Percentiles rank a stretch among this genome's conserved stretches.
These are phyloP conservation scores for Sorex fumeus DNA, from an alignment of 2,113 vertebrate species.

Conservation along the genomic window DNA sequence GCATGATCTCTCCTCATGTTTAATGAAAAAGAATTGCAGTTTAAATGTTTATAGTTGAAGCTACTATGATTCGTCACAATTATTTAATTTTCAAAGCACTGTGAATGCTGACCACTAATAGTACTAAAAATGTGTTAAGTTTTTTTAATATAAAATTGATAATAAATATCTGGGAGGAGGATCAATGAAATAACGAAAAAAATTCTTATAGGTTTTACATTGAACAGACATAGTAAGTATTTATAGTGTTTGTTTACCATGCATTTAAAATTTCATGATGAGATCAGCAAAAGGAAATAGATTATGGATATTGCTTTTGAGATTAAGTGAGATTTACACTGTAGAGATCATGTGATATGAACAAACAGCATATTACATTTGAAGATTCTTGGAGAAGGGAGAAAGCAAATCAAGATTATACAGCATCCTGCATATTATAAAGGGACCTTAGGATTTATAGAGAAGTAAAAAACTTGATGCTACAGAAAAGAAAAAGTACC, in stretches of 20 bases:
- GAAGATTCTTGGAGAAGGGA: background rate
- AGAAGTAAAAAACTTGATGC: background rate
- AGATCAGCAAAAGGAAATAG: background rate
- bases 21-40: background rate
- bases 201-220: too few relatives aligned
- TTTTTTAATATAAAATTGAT: background rate
- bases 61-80: background rate
- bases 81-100: background rate
- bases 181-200: background rate
- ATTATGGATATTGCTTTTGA: background rate
- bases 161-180: background rate
- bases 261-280: background rate
- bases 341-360: conserved; percentile 18
- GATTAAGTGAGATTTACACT: background rate
- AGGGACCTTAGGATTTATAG: background rate
- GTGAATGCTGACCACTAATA: background rate
- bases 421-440: background rate
- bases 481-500: background rate
- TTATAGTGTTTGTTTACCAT: conserved; percentile 15
- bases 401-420: background rate
- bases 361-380: background rate
- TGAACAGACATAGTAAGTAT: background rate
- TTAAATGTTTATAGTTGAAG: background rate
- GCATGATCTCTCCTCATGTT: background rate
- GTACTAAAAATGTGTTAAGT: background rate